These are phyloP conservation scores for Plebejus anna DNA, from an alignment of 2,888 invertebrate genomes.

Conservation along the genomic window DNA sequence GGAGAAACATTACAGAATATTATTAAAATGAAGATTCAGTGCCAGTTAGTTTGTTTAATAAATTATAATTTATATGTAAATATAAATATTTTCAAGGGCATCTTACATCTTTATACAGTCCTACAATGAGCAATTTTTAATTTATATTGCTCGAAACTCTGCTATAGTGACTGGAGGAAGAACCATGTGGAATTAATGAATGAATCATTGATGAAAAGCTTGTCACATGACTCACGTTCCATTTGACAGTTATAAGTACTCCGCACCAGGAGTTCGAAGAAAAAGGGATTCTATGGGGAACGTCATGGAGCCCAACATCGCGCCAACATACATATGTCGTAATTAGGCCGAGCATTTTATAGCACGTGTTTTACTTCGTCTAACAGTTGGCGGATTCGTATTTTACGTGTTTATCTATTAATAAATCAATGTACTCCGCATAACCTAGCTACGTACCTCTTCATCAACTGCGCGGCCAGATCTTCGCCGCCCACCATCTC, in stretches of 20 bases:
- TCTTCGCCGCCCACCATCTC: conserved; percentile 78
- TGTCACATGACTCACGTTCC: conserved; percentile 3
- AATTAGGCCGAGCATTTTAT: neutral
- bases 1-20: neutral
- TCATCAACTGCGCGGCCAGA: conserved; percentile 65
- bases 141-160: neutral
- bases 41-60: no score
- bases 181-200: neutral
- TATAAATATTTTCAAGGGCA: neutral
- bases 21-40: neutral
- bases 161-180: neutral
- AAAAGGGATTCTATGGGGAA: neutral
- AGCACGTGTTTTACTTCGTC: conserved; percentile 22
- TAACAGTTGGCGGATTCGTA: neutral
- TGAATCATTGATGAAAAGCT: neutral
- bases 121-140: neutral
- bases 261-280: neutral
- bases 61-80: neutral
- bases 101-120: neutral
- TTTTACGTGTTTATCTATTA: conserved; percentile 29
- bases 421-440: conserved; percentile 13
- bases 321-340: neutral
- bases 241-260: neutral
- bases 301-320: neutral
- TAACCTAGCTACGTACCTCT: conserved; percentile 53